Evolutionary conservation across 2,113 vertebrate species (phyloP), one percentile per base, ranked within the genome.

Genomic region (Coptodon bakossiorum): DNA sequence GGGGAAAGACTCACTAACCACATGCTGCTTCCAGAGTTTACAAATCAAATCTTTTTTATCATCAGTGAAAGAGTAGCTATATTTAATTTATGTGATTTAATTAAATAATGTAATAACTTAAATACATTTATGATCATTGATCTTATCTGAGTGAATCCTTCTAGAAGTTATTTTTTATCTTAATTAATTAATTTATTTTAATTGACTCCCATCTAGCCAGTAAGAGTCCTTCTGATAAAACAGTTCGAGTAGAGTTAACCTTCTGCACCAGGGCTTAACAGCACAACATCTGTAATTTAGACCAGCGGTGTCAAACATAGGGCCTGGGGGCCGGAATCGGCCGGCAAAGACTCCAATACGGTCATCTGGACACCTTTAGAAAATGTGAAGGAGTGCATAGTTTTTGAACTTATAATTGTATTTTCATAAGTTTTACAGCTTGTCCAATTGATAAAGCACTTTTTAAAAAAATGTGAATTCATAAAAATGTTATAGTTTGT

Each of bases 141-240:
- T 48, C 24, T 48, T 76, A 29, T 76, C 68, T 27, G 22, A 76
- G 38, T 43, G 38, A 71, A 45, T 73, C 3, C 12, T 43, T 59
- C 27, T 29, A 34, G 59, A 63, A 63, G 29, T 63, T 31, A 7
- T 34, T 48, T 73, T 63, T 17, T 29, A 45, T 48, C 22, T 17
- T 73, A 27, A 27, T 29, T 17, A 0, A 38, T 38, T 38, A 0
- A 38, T 48, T 76, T 0, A 29, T 31, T 78, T 50, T 11, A 50
- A 31, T 48, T 19, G 24, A 50, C 43, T 50, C 9, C 27, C 27
- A n/a, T 50, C 45, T 78, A 7, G 68, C 71, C 43, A 78, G 9
- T 29, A 50, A 50, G 9, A 29, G 29, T 19, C 43, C 24, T 29
- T 50, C 27, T 78, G 27, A 31, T 50, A 12, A 78, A 19, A 78